Base-by-base conservation (phyloP, 1,140 invertebrate genomes). In the Musca domestica region DNA sequence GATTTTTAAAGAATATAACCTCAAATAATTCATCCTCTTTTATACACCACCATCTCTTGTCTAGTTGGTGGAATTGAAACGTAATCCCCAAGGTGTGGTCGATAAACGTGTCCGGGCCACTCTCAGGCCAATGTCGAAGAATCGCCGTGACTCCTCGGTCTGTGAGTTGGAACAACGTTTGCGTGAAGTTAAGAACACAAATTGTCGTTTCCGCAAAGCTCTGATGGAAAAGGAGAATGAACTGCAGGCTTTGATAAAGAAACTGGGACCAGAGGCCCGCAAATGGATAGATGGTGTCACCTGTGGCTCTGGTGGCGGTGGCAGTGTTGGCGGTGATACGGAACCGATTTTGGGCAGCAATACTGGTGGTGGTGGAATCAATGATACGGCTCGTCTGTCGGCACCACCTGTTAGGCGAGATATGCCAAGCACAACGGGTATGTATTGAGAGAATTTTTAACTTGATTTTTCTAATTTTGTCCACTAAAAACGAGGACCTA, bases 1-100 rank as follows among this genome's bases (percentile, higher is more conserved):
- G n/a, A n/a, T 47, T 48, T 27, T 5, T 25, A 25, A 64, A 34
- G 9, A 1, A 20, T 19, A 20, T 10, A 19, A 34, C 7, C 30
- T 41, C 23, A 14, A 19, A 41, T 2, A 61, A 1, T 2, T 34
- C 41, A 19, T 61, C 20, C 17, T 10, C 19, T 20, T 15, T 1
- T 30, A 56, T 27, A 15, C 22, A 56, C 23, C 14, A 56, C 9
- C 27, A 30, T 30, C 27, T 30, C 3, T 30, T 2, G 83, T 83
- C 10, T 82, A 95, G 94, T 83, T 95, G 22, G 87, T 97, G 71
- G 95, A 97, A 83, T 84, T 97, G 23, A 89, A 91, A 72, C 86
- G 94, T 70, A 96, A 96, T 85, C 93, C 94, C 2, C 90, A 91
- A 73, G 92, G 92, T 2, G 88, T 88, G 5, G 90, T 92, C 52